phyloP scores from a whole-genome alignment of 2,888 invertebrate species.

The Coleophora flavipennella region DNA sequence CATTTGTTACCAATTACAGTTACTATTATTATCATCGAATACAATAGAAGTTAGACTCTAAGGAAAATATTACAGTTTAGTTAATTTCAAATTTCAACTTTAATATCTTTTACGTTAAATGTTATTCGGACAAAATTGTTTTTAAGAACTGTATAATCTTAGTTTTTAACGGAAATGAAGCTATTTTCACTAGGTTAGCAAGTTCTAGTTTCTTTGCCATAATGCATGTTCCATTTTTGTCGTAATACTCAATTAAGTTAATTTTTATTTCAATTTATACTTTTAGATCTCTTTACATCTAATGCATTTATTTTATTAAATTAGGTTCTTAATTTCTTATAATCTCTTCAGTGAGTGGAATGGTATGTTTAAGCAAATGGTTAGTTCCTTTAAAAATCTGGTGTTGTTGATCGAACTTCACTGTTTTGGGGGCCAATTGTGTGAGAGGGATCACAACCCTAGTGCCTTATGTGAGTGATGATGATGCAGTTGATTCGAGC shows the following conservation, averaged over 20 bases:
- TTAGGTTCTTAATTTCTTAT: constrained; percentile 40
- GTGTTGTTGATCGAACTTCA: constrained; percentile 35
- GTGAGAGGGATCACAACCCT: constrained; percentile 30
- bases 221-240: constrained; percentile 72
- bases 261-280: constrained; percentile 58
- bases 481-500: constrained; percentile 15
- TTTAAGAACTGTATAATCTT: constrained; percentile 40
- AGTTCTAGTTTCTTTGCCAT: constrained; percentile 70
- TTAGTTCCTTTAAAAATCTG: constrained; percentile 49
- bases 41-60: constrained; percentile 4
- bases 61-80: neutral
- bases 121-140: too few species aligned
- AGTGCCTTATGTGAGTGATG: constrained; percentile 49
- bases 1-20: constrained; percentile 66
- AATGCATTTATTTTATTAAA: constrained; percentile 68
- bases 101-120: too few species aligned
- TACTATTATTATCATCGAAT: constrained; percentile 41
- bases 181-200: constrained; percentile 69
- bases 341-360: constrained; percentile 36
- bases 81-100: too few species aligned
- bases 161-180: constrained; percentile 58
- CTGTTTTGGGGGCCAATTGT: constrained; percentile 43
- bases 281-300: constrained; percentile 71
- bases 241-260: constrained; percentile 71
- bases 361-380: constrained; percentile 31